Base-by-base conservation (phyloP, 2,888 invertebrate genomes). In the Diabrotica balteata region DNA sequence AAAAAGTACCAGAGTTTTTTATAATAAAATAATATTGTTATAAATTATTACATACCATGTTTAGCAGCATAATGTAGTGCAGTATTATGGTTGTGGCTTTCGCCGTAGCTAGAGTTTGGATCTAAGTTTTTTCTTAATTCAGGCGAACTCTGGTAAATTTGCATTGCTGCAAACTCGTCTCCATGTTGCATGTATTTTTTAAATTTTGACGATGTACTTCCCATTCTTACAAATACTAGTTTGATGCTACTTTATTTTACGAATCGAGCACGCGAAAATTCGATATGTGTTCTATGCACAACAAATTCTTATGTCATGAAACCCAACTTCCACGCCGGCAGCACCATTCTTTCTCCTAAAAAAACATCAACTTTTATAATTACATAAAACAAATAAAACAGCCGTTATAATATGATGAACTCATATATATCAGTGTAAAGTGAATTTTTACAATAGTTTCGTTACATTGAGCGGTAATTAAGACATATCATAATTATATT, bases 91-190 rank as follows among this genome's bases (percentile, higher is more conserved):
- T 87, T 86, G 78, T 89, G 88, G 71, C 86, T 86, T 77, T 90
- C 90, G 7, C 90, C 90, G 78, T 90, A 90, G 72, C 90, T 89
- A 68, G 87, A 84, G 80, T 90, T 91, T 1, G 90, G 90, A 79
- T 90, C 90, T 53, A 91, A 84, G 72, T 86, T 88, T 77, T 88
- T 89, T 69, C 88, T 85, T 70, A 91, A 82, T 76, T 91, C 90
- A 43, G 88, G 86, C 58, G 87, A 87, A 80, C 87, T 87, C 78
- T 89, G 88, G 79, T 89, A 90, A 72, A 84, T 84, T 76, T 90
- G 89, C 85, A 91, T 87, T 17, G 90, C 90, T 61, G 90, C 89
- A 79, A 89, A 90, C 80, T 91, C 91, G 80, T 91, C 90, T 45
- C 90, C 90, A 84, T 89, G 88, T 79, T 89, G 89, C 61, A 91